Conservation (phyloP, 2,888 invertebrate species). For the Calameuta filiformis region DNA sequence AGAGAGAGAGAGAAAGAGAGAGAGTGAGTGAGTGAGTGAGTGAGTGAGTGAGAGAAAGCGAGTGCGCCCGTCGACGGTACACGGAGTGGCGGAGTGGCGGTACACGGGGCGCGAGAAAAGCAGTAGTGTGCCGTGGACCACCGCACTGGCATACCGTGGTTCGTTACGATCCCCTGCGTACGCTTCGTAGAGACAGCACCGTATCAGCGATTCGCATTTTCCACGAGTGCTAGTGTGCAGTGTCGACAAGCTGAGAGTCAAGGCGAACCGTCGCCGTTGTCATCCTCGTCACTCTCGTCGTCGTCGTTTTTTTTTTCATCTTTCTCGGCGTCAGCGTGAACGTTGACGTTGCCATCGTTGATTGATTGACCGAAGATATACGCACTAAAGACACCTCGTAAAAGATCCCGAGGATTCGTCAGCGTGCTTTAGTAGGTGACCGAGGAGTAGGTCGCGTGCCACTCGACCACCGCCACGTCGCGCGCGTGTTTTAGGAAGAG, state of each 20-base stretch:
- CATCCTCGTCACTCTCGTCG: not conserved
- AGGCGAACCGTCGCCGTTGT: constrained; percentile 18
- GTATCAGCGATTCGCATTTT: constrained; percentile 49
- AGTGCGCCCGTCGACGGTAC: constrained; percentile 73
- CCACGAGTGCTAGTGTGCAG: constrained; percentile 60
- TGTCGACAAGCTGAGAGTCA: constrained; percentile 35
- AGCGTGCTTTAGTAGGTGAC: constrained; percentile 13
- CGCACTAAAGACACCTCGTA: not conserved
- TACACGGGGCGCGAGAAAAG: constrained; percentile 71
- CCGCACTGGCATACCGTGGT: constrained; percentile 68
- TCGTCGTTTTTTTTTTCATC: not conserved
- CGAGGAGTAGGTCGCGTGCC: constrained; percentile 57
- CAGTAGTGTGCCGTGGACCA: constrained; percentile 77
- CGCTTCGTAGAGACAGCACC: constrained; percentile 38
- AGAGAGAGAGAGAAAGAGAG: constrained; percentile 44
- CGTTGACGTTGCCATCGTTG: not conserved
- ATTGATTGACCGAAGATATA: not conserved
- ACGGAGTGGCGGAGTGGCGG: constrained; percentile 70
- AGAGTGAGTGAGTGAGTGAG: constrained; percentile 32
- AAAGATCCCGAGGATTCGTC: not conserved
- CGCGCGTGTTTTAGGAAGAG: constrained; percentile 44
- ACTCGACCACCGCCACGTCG: constrained; percentile 40
- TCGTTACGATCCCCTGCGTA: constrained; percentile 62
- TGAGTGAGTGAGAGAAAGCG: constrained; percentile 61
- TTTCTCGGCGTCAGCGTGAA: not conserved